A percentile compares a stretch with the other conserved stretches of the same genome.
phyloP scores from a whole-genome alignment of 1,140 invertebrate species.

The roundworm (Caenorhabditis elegans) region WBcel235 BX284603.4:6813001-6813500 shows the following conservation, averaged over 20 bases:
- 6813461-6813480: background rate
- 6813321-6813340: background rate
- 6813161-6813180: too few relatives aligned
- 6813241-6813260: background rate
- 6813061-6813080: too few relatives aligned
- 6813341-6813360: background rate
- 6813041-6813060: too few relatives aligned
- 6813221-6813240: background rate
- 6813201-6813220: background rate
- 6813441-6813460: background rate
- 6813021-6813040: too few relatives aligned
- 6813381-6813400: background rate
- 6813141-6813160: too few relatives aligned
- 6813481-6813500: background rate
- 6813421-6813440: constrained; percentile 10
- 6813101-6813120: too few relatives aligned
- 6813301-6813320: background rate
- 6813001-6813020: too few relatives aligned
- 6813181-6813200: too few relatives aligned
- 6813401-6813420: constrained; percentile 6
- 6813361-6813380: background rate
- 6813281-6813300: background rate
- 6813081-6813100: too few relatives aligned
- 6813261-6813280: background rate
- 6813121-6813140: too few relatives aligned